Base-by-base conservation (phyloP, 2,113 vertebrate species). In the Paratilapia polleni region DNA sequence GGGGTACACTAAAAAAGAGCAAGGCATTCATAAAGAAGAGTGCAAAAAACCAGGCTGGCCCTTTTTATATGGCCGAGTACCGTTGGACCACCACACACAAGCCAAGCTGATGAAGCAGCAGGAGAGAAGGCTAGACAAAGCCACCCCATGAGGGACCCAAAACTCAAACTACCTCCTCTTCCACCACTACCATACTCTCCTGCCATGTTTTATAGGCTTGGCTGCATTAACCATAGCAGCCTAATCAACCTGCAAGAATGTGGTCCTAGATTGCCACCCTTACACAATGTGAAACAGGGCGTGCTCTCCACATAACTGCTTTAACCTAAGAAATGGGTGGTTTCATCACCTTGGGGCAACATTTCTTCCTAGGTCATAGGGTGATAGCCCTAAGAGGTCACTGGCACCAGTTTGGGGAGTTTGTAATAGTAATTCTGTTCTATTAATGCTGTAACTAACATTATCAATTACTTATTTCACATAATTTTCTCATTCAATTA, bases 221-320 rank as follows among this genome's bases (percentile, higher is more conserved):
- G 91, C 90, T 94, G 95, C 93, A 87, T 94, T 89, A 93, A 92
- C 95, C 95, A 94, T 93, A 89, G 95, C 91, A 94, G 93, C 95
- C 88, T 93, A 91, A 94, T 95, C 93, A 94, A 93, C 91, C 93
- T 91, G 89, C 91, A 95, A 93, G 94, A 96, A 94, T 94, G 91
- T 87, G 85, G 86, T 88, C 85, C 86, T 81, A 73, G 91, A 94
- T 90, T 91, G 89, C 81, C 83, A 75, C 81, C 83, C 77, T 85
- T 31, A 56, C 64, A 86, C 87, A 92, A 85, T 87, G 84, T 83
- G 79, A 63, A 75, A 26, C 66, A 84, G 89, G 87, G 85, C 84
- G 85, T 66, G 88, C 82, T 84, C 81, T 85, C 77, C 86, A 86
- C 88, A 87, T 93, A 90, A 90, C 91, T 87, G 81, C 87, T 90